Evolutionary conservation across 1,140 invertebrate genomes (phyloP).

Genomic region (Lasioglossum baleicum): DNA sequence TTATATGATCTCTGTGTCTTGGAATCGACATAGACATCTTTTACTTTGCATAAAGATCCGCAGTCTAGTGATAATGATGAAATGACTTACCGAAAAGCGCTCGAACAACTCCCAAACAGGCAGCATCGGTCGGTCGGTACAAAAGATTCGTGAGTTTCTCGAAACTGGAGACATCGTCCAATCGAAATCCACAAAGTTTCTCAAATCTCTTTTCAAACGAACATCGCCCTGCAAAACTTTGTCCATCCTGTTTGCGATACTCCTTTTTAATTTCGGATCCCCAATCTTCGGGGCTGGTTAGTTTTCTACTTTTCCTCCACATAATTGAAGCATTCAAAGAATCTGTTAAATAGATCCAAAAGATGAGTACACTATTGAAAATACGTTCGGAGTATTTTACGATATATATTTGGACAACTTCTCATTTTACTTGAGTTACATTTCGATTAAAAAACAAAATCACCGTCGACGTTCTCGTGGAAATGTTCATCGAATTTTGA

Average conservation of each 20-base stretch:
- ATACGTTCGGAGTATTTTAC: background rate
- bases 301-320: constrained; percentile 24
- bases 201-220: constrained; percentile 43
- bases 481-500: background rate
- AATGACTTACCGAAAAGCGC: constrained; percentile 86
- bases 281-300: background rate
- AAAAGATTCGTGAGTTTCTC: constrained; percentile 81
- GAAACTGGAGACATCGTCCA: constrained; percentile 63
- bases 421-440: too few relatives aligned
- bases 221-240: background rate
- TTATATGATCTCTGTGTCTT: too few relatives aligned
- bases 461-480: background rate
- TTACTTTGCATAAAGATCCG: too few relatives aligned
- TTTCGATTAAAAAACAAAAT: too few relatives aligned
- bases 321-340: background rate
- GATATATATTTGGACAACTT: too few relatives aligned
- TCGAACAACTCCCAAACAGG: constrained; percentile 87
- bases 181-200: constrained; percentile 57
- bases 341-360: too few relatives aligned
- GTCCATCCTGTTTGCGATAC: too few relatives aligned
- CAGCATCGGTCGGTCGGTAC: constrained; percentile 86
- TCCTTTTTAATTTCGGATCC: background rate
- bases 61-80: too few relatives aligned
- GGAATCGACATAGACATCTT: too few relatives aligned
- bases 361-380: too few relatives aligned